Evolutionary conservation across 1,140 invertebrate species (phyloP), one percentile per base, ranked within the genome.

Genomic region (Pinna nobilis): DNA sequence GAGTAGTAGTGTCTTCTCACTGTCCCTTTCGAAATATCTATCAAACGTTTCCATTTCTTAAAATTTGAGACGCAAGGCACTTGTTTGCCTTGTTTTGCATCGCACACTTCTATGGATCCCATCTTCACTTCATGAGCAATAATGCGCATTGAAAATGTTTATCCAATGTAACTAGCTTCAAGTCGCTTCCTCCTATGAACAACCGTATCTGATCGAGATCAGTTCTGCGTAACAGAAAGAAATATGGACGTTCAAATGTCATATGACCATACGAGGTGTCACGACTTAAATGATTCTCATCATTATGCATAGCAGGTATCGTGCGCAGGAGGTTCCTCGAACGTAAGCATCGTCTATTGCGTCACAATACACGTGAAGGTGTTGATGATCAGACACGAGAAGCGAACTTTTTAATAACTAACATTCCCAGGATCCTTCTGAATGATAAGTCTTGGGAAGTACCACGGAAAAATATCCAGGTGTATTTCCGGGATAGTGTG

Each of bases 71-170:
- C 49, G 41, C 63, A 74, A 44, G 72, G 60, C 2, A 74, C 33
- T 66, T 66, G 68, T 41, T 35, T 41, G 3, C n/a, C 6, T 7
- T 18, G 39, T 15, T 73, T 66, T 9, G 7, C 39, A 41, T 73
- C 70, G 18, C 47, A 71, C 18, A 71, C 60, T 57, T 71, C 60
- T 71, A 71, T 55, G 20, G 65, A 74, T 11, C 64, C 72, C 59
- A 68, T 69, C 49, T 1, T 49, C 49, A 23, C 47, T 53, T 63
- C 57, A n/a, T 41, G 32, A 63, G 35, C 30, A 35, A 61, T 13
- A 53, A 63, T 33, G 41, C 66, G 32, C 30, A 68, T 49, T 51
- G 39, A 25, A 44, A 35, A 41, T 35, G 41, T 64, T 33, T 50
- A 47, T 69, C 37, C 9, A 64, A 50, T 18, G 37, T 11, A 9